Evolutionary conservation across 2,888 invertebrate genomes (phyloP), one percentile per base, ranked within the genome.

Genomic region (Zaprionus obscuricornis): DNA sequence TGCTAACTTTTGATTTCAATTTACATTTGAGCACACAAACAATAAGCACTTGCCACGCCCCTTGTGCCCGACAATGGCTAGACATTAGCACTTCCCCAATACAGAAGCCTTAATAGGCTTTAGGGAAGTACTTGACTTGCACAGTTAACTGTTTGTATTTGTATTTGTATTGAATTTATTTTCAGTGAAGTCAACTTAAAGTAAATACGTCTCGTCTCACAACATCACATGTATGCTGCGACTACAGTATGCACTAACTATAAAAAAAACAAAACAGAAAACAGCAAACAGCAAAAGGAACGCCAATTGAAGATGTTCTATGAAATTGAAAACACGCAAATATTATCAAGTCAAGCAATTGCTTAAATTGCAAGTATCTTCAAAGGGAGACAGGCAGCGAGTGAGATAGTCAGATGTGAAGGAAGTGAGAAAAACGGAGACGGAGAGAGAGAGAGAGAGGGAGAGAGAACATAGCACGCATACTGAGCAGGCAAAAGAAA

Each of bases 21-120:
- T 34, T 18, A 34, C 26, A 7, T n/a, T n/a, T n/a, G 24, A 17
- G 11, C 27, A 24, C 13, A 24, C 24, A 22, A 7, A 22, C 4
- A 8, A 11, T 3, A 29, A 39, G 13, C 7, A n/a, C n/a, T n/a
- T n/a, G n/a, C n/a, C n/a, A n/a, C n/a, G n/a, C n/a, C n/a, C n/a
- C n/a, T n/a, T 29, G 26, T 37, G 46, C 31, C 31, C 51, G 59
- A 37, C 36, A 56, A 31, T 54, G 69, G 52, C 11, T 26, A 31
- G 37, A 7, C 33, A 71, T 69, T 71, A 66, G 45, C 68, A 66
- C 59, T 69, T 69, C 68, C 68, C 5, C 45, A 54, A 46, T 20
- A 33, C 31, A 17, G 26, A 24, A n/a, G n/a, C 54, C 72, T 14
- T 46, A 70, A 72, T 43, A 43, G 67, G 70, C 57, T 58, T 58